Conservation (phyloP, 2,888 invertebrate genomes). For the Lordiphosa andalusiaca region DNA sequence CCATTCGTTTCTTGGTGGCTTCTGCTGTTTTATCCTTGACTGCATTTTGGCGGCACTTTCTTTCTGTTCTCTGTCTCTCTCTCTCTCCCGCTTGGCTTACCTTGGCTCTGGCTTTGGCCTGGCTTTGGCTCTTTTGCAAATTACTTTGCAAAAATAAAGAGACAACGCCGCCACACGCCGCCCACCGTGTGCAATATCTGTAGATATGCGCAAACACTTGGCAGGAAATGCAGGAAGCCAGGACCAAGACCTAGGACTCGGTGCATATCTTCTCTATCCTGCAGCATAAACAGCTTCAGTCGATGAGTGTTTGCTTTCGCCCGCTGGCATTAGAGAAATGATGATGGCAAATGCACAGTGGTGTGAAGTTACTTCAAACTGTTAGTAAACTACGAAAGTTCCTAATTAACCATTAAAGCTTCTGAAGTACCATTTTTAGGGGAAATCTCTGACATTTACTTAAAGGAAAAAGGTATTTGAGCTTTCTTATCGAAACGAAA, state of each 20-base stretch:
- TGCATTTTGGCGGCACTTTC: conserved; percentile 72
- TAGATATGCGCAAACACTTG: conserved; percentile 53
- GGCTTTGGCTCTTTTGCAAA: conserved; percentile 65
- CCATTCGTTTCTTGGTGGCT: conserved; percentile 22
- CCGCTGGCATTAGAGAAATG: conserved; percentile 44
- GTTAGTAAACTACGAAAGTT: no score
- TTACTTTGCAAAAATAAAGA: conserved; percentile 74
- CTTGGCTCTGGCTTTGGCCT: conserved; percentile 19
- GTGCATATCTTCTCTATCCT: conserved; percentile 27
- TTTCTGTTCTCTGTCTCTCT: conserved; percentile 43
- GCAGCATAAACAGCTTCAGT: conserved; percentile 28
- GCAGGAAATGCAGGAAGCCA: conserved; percentile 20
- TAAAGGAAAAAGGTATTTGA: no score
- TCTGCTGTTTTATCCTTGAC: conserved; percentile 64
- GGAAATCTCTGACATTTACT: no score
- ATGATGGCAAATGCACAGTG: conserved; percentile 15
- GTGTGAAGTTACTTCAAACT: neutral
- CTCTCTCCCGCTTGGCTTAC: conserved; percentile 7
- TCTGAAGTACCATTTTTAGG: no score
- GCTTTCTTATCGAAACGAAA: no score
- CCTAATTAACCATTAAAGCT: no score
- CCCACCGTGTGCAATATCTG: conserved; percentile 25
- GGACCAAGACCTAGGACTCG: conserved; percentile 32
- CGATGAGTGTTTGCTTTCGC: conserved; percentile 64
- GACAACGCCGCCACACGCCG: conserved; percentile 41